Percentiles rank a stretch among this genome's conserved stretches.
Evolutionary conservation across 2,113 vertebrate species (phyloP).

Genomic region (Rhynchopsitta pachyrhyncha): DNA sequence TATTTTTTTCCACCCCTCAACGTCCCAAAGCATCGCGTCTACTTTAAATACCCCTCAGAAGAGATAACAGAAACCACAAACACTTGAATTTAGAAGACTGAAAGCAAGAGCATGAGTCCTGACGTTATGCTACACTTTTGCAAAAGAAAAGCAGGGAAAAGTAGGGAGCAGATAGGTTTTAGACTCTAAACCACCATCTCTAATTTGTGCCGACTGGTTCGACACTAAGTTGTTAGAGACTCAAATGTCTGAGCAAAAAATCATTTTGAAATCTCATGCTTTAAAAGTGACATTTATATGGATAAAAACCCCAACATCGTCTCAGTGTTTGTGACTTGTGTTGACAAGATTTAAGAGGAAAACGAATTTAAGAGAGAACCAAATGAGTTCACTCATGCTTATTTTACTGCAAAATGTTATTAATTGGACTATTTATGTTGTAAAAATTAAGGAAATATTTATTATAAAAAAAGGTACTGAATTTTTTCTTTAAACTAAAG

Average conservation of each 20-base stretch:
- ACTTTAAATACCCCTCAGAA: neutral
- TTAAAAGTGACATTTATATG: neutral
- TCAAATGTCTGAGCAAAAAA: neutral
- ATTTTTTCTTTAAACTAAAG: neutral
- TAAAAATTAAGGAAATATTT: neutral
- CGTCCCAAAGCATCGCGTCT: neutral
- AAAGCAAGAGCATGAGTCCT: neutral
- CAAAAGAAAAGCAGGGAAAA: neutral
- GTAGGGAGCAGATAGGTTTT: neutral
- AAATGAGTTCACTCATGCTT: neutral
- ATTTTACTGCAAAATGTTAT: neutral
- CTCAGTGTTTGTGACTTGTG: neutral
- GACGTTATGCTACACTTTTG: neutral
- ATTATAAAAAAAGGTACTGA: neutral
- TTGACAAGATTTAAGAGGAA: neutral
- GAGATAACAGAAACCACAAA: neutral
- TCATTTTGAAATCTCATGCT: neutral
- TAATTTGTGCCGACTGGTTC: neutral
- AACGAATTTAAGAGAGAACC: neutral
- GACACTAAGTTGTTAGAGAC: neutral
- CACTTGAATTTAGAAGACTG: neutral
- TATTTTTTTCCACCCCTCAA: neutral
- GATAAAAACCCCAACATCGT: neutral
- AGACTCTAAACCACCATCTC: neutral
- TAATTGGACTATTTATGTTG: neutral